phyloP scores from a whole-genome alignment of 1,140 invertebrate species.

The Phymorhynchus buccinoides region DNA sequence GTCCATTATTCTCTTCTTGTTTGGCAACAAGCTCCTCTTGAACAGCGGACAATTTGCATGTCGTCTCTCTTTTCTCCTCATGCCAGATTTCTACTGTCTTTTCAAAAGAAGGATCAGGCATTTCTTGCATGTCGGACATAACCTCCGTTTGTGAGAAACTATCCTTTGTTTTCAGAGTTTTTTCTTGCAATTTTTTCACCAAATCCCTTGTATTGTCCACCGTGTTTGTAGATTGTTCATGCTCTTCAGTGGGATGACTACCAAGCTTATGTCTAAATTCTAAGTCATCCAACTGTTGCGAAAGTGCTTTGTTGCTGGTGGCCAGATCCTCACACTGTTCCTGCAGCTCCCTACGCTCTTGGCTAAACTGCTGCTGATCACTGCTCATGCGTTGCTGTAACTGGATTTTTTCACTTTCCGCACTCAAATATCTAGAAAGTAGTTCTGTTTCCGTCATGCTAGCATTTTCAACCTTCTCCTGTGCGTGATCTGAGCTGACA shows the following conservation, averaged over 20 bases:
- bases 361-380: constrained; percentile 46
- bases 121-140: neutral
- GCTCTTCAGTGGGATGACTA: neutral
- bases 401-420: constrained; percentile 39
- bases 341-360: constrained; percentile 49
- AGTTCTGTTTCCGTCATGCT: constrained; percentile 25
- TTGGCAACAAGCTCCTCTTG: neutral
- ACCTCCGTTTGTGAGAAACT: neutral
- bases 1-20: neutral
- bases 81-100: neutral
- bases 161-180: neutral
- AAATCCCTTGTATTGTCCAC: neutral
- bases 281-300: neutral
- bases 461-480: neutral
- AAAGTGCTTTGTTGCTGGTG: constrained; percentile 8
- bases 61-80: neutral
- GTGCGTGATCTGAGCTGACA: neutral
- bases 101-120: neutral
- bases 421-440: constrained; percentile 16
- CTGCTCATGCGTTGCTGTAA: constrained; percentile 43
- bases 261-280: neutral
- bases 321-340: constrained; percentile 49
- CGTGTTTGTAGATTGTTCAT: neutral
- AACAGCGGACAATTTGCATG: neutral
- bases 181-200: neutral